Evolutionary conservation across 2,113 vertebrate species (phyloP).

Genomic region (Rhinopomastus cyanomelas): DNA sequence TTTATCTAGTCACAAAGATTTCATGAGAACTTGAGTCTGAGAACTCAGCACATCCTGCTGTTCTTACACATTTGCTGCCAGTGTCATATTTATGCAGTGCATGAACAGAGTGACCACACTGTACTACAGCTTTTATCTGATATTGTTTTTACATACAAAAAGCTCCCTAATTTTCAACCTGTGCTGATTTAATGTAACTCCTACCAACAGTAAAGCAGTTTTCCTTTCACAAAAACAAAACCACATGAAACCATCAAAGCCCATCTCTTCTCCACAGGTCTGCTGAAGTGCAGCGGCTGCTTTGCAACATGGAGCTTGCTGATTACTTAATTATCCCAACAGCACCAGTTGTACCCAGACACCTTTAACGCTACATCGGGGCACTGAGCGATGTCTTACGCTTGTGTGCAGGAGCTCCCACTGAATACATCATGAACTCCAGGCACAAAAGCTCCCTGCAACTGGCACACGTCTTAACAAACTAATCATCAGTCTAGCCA

Average conservation of each 20-base stretch:
- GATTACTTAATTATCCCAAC: background rate
- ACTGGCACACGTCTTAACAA: background rate
- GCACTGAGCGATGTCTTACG: background rate
- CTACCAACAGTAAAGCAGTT: background rate
- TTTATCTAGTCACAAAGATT: background rate
- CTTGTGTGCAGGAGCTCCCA: background rate
- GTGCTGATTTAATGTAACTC: background rate
- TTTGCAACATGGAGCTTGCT: background rate
- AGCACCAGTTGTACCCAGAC: fast-evolving
- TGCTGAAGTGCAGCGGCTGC: background rate
- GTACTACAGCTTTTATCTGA: background rate
- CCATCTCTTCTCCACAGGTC: background rate
- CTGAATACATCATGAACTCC: background rate
- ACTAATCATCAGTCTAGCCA: background rate
- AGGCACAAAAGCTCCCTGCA: background rate
- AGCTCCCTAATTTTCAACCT: background rate
- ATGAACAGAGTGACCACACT: background rate
- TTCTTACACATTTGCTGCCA: background rate
- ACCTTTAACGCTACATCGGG: background rate
- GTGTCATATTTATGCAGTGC: background rate
- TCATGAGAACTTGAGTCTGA: background rate
- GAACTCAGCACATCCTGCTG: background rate
- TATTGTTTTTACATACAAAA: background rate
- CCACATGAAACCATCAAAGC: background rate
- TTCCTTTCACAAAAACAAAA: background rate